Percentiles rank a stretch among this genome's conserved stretches.
Conservation (phyloP, 2,113 vertebrate genomes). For the Fregata magnificens region DNA sequence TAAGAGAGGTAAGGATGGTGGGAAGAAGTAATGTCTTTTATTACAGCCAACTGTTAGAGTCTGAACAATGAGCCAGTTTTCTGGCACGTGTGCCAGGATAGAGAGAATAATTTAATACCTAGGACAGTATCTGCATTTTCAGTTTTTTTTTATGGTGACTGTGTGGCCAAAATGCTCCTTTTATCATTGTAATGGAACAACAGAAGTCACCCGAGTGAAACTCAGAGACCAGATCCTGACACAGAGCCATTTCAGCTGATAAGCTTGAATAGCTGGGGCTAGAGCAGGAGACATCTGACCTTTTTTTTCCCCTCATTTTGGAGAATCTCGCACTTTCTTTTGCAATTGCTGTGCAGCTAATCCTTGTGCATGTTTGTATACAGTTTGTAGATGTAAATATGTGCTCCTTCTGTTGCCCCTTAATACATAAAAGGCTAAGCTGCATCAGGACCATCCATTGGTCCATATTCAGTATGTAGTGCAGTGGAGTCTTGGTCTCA, state of each 20-base stretch:
- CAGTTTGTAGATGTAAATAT: background rate
- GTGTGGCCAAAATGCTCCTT: background rate
- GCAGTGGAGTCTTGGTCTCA: background rate
- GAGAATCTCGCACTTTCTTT: background rate
- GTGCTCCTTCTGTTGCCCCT: background rate
- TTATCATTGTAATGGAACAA: background rate
- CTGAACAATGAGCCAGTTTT: background rate
- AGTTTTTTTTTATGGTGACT: background rate
- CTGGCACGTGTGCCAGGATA: background rate
- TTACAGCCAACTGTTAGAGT: background rate
- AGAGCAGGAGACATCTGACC: background rate
- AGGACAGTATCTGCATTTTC: background rate
- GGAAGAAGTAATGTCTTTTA: background rate
- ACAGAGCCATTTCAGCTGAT: background rate
- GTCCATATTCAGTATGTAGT: background rate
- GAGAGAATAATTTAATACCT: background rate
- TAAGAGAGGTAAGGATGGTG: background rate
- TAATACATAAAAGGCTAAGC: background rate
- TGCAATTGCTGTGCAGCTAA: background rate
- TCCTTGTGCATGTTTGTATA: background rate
- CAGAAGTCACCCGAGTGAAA: background rate
- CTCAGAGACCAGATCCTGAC: background rate
- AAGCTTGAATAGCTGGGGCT: background rate
- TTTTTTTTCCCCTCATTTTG: background rate
- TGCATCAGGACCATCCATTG: background rate